Evolutionary conservation across 53 echinoderm and acorn worm species (phyloP).

Genomic region (Glandiceps talaboti): DNA sequence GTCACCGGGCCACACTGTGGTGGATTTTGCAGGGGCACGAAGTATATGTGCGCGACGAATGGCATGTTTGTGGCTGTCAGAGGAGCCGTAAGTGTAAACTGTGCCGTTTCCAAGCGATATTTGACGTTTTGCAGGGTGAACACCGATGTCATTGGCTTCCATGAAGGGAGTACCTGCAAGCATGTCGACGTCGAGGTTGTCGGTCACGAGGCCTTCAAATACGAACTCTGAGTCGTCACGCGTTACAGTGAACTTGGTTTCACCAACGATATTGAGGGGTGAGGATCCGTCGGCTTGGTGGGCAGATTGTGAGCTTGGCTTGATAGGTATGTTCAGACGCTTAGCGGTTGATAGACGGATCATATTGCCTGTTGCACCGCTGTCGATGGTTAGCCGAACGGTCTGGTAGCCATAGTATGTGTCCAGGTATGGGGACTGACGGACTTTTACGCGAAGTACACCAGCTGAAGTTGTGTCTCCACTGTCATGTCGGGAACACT

Average conservation of each 20-base stretch:
- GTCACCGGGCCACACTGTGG: too few species aligned
- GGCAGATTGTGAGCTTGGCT: not conserved
- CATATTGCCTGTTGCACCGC: constrained; percentile 5
- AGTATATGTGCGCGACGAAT: constrained; percentile 1
- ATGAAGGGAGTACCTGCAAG: constrained; percentile 3
- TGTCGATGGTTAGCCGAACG: not conserved
- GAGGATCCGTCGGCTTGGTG: constrained; percentile 3
- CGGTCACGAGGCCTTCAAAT: not conserved
- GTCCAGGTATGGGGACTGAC: not conserved
- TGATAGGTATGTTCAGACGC: not conserved
- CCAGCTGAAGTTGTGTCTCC: too few species aligned
- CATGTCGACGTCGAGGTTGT: not conserved
- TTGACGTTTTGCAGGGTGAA: not conserved
- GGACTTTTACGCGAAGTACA: not conserved
- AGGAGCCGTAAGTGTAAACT: too few species aligned
- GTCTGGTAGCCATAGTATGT: not conserved
- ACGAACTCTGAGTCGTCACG: not conserved
- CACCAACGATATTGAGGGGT: not conserved
- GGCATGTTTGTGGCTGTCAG: not conserved
- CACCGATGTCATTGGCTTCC: not conserved
- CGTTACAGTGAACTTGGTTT: not conserved
- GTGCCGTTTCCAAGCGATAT: too few species aligned
- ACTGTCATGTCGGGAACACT: too few species aligned
- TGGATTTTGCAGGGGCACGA: too few species aligned
- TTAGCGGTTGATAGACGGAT: not conserved